A percentile compares a stretch with the other conserved stretches of the same genome.
phyloP scores from a whole-genome alignment of 1,140 invertebrate species.

The Achroia grisella region DNA sequence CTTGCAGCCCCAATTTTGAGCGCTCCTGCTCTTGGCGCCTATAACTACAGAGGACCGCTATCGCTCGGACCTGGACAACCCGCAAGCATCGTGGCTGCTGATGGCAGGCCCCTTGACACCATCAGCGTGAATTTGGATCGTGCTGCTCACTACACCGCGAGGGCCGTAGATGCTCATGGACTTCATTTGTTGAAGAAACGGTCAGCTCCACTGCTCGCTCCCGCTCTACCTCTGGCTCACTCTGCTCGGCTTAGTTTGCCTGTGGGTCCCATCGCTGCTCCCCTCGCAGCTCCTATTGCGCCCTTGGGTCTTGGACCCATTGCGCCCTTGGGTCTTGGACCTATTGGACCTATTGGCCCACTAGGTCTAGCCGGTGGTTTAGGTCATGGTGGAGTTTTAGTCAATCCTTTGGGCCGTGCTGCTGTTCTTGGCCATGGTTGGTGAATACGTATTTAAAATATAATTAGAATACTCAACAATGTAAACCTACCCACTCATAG shows the following conservation, averaged over 20 bases:
- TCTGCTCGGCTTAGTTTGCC: constrained; percentile 15
- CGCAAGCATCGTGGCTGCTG: constrained; percentile 54
- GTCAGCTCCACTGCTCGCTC: constrained; percentile 29
- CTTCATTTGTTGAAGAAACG: constrained; percentile 49
- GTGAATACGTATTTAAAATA: constrained; percentile 16
- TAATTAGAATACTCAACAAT: constrained; percentile 14
- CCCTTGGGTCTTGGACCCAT: constrained; percentile 15
- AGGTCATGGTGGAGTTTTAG: background rate
- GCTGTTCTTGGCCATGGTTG: constrained; percentile 13
- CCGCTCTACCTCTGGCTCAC: constrained; percentile 20
- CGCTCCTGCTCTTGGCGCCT: constrained; percentile 27
- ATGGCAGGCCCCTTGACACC: constrained; percentile 64
- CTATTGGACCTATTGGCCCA: constrained; percentile 14
- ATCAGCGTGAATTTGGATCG: constrained; percentile 66
- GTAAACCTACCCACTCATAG: constrained; percentile 13
- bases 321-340: constrained; percentile 7
- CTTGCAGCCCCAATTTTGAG: constrained; percentile 12
- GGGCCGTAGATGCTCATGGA: constrained; percentile 30
- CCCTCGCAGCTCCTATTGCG: constrained; percentile 14
- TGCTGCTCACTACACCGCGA: constrained; percentile 56
- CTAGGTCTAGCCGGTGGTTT: constrained; percentile 1
- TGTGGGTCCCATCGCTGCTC: constrained; percentile 15
- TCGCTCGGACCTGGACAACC: constrained; percentile 56
- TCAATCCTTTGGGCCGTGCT: background rate
- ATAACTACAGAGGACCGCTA: constrained; percentile 51